Base-by-base conservation (phyloP, 37 sponge, comb jelly and placozoan species). In the Haliclona indistincta region DNA sequence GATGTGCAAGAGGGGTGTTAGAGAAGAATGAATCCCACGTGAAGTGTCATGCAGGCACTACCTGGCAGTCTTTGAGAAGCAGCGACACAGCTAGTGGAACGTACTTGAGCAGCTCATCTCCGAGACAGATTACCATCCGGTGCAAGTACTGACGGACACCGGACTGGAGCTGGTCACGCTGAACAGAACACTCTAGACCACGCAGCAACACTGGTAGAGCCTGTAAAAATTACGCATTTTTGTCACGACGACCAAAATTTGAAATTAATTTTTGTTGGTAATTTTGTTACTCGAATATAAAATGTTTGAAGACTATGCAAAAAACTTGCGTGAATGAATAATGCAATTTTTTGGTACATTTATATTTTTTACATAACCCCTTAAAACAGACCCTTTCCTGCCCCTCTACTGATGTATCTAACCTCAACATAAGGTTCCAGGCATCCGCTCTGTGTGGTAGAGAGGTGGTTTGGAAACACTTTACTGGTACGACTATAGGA, bases 61-160 rank as follows among this genome's bases (percentile, higher is more conserved):
- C 94, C 71, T 78, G 51, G 56, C 75, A 85, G 36, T 93, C 91
- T 64, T 85, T 93, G 10, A 95, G 81, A 29, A 95, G 68, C 34
- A 84, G 77, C 4, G 82, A 71, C 6, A 95, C 73, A 39, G 94
- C 83, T 34, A 85, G 44, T 36, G 96, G 96, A 10, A 95, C 76
- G 73, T 75, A 92, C 32, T 75, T 89, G 45, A 95, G 81, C 40
- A 95, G 71, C 75, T 88, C 86, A 38, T 88, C 90, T 15, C 94
- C 96, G 17, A 95, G 79, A 40, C 94, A 88, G 41, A 95, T 88
- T 40, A 95, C 81, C 96, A 95, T 95, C 0, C 96, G 76, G 56
- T 95, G 96, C 0, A 95, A 83, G 45, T 81, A 92, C 60, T 92
- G 93, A 54, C 93, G 45, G 38, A 95, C 94, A 33, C 92, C 92